phyloP scores from a whole-genome alignment of 2,113 vertebrate species.

The Heterochromis multidens region DNA sequence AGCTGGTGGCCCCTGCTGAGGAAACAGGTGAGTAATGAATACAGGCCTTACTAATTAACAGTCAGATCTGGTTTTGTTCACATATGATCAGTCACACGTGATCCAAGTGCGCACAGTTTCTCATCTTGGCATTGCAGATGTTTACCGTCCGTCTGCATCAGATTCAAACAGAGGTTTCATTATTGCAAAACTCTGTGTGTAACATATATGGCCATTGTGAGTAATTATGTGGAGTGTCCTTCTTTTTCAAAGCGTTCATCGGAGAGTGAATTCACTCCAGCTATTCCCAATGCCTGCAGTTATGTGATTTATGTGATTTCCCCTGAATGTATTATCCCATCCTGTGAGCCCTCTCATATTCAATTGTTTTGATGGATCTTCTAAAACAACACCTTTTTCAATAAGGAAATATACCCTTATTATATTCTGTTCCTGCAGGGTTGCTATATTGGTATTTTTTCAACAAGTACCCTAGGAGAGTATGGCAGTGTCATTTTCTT shows the following conservation, averaged over 20 bases:
- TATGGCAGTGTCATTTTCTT: constrained; percentile 32
- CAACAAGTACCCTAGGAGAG: constrained; percentile 43
- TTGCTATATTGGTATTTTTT: constrained; percentile 57
- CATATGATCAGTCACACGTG: constrained; percentile 67
- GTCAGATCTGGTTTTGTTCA: constrained; percentile 49
- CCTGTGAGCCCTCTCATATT: constrained; percentile 53
- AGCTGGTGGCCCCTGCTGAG: constrained; percentile 46
- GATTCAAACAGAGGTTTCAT: constrained; percentile 25
- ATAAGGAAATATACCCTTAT: constrained; percentile 60
- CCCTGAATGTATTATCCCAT: constrained; percentile 43
- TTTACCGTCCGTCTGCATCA: neutral
- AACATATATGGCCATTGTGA: constrained; percentile 18
- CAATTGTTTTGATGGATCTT: constrained; percentile 71
- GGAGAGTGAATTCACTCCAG: constrained; percentile 8
- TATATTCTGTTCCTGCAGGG: constrained; percentile 41
- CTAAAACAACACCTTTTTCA: constrained; percentile 60
- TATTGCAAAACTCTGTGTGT: neutral
- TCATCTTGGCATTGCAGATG: neutral
- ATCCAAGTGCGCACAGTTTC: neutral
- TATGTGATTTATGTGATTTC: constrained; percentile 66
- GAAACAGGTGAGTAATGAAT: constrained; percentile 38
- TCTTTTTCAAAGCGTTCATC: neutral
- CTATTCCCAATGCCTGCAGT: constrained; percentile 30
- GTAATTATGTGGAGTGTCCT: constrained; percentile 51
- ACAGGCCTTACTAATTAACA: constrained; percentile 69